These are phyloP conservation scores for Anthrax anthrax DNA, from an alignment of 2,888 invertebrate genomes.

Conservation along the genomic window DNA sequence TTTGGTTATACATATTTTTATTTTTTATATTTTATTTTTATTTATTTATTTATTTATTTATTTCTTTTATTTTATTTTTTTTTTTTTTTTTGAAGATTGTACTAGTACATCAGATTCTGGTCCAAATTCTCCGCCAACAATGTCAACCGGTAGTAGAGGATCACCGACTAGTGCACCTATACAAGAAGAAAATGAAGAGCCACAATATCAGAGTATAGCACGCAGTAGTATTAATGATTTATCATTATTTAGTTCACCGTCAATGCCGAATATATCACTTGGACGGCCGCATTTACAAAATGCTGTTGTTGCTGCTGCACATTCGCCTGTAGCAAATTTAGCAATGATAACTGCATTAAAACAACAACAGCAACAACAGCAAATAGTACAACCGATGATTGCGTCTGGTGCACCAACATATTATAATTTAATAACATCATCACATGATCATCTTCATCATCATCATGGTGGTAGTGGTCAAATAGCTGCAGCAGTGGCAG, in stretches of 20 bases:
- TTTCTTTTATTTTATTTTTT: not conserved
- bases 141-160: constrained; percentile 42
- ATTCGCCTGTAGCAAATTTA: constrained; percentile 22
- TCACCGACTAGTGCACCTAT: constrained; percentile 57
- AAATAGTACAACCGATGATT: constrained; percentile 15
- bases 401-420: constrained; percentile 25
- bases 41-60: not conserved
- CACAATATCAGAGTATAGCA: constrained; percentile 44
- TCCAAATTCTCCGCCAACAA: constrained; percentile 58
- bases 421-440: constrained; percentile 23
- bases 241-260: constrained; percentile 82
- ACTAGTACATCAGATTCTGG: constrained; percentile 55
- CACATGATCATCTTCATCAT: constrained; percentile 12
- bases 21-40: not conserved
- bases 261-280: constrained; percentile 92
- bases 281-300: constrained; percentile 57
- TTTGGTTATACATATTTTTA: no score
- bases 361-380: constrained; percentile 25
- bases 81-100: constrained; percentile 29
- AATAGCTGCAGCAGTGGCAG: constrained; percentile 19
- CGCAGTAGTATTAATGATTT: constrained; percentile 57
- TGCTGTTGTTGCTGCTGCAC: constrained; percentile 22
- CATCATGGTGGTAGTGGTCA: no score
- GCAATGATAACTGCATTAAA: constrained; percentile 26
- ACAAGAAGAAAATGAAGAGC: constrained; percentile 67